Evolutionary conservation across 2,797 vertebrate genomes (phyloP).

Genomic region (Thunnus albacares): DNA sequence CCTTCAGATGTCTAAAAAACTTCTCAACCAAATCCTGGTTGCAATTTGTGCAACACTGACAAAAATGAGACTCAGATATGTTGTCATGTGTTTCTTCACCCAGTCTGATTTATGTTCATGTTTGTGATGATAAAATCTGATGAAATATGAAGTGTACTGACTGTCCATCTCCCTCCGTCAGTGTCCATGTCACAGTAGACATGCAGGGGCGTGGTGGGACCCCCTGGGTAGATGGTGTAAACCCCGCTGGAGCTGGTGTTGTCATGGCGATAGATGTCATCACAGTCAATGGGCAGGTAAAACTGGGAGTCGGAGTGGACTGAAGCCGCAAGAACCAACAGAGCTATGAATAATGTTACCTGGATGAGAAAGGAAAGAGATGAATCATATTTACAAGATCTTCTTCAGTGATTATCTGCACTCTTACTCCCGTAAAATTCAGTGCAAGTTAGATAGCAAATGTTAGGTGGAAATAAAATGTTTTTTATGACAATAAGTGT

Average conservation of each 20-base stretch:
- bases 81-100: background rate
- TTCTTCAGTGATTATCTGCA: background rate
- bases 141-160: conserved; percentile 37
- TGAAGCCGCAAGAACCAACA: conserved; percentile 23
- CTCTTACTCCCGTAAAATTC: background rate
- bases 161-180: conserved; percentile 65
- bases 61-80: background rate
- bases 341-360: background rate
- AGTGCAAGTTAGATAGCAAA: too few species aligned
- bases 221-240: conserved; percentile 69
- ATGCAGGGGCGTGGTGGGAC: conserved; percentile 50
- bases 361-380: background rate
- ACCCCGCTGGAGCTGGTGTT: conserved; percentile 62
- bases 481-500: too few species aligned
- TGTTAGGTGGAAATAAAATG: too few species aligned
- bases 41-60: too few species aligned
- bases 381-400: background rate
- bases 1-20: too few species aligned
- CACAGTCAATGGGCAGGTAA: conserved; percentile 52
- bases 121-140: background rate
- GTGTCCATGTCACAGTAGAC: conserved; percentile 72
- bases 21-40: too few species aligned
- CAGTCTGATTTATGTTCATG: background rate
- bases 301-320: background rate
- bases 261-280: conserved; percentile 60